phyloP scores from a whole-genome alignment of 2,113 vertebrate genomes.

The Rhinolophus sinicus region DNA sequence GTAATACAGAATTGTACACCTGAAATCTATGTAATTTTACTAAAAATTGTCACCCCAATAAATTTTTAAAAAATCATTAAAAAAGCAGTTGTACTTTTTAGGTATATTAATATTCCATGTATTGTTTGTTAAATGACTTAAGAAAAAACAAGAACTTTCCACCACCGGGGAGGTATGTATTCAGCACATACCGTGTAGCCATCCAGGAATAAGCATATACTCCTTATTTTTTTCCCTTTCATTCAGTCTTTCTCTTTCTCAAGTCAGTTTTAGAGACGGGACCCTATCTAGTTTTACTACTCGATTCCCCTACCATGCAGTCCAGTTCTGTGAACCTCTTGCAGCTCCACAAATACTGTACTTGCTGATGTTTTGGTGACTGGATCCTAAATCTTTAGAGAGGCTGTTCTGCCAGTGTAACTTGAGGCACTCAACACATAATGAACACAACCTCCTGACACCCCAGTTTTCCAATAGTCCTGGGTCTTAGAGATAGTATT shows the following conservation, averaged over 20 bases:
- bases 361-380: not conserved
- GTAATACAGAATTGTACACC: too few species aligned
- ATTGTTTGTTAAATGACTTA: not conserved
- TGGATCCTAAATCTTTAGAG: constrained; percentile 15
- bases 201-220: not conserved
- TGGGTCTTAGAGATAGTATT: not conserved
- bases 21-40: too few species aligned
- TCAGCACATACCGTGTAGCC: not conserved
- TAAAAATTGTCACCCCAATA: too few species aligned
- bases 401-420: not conserved
- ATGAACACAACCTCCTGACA: not conserved
- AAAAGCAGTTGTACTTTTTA: too few species aligned
- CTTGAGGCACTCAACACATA: not conserved
- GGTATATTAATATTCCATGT: not conserved
- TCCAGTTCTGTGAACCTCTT: not conserved
- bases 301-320: not conserved
- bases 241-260: not conserved
- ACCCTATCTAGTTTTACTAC: not conserved
- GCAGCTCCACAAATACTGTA: constrained; percentile 16
- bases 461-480: not conserved
- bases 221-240: not conserved
- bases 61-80: too few species aligned
- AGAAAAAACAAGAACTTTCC: not conserved
- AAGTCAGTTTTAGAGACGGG: not conserved
- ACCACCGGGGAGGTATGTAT: not conserved